Percentiles rank a stretch among this genome's conserved stretches.
Evolutionary conservation across 2,797 vertebrate species (phyloP).

Genomic region (Oreochromis grahami): DNA sequence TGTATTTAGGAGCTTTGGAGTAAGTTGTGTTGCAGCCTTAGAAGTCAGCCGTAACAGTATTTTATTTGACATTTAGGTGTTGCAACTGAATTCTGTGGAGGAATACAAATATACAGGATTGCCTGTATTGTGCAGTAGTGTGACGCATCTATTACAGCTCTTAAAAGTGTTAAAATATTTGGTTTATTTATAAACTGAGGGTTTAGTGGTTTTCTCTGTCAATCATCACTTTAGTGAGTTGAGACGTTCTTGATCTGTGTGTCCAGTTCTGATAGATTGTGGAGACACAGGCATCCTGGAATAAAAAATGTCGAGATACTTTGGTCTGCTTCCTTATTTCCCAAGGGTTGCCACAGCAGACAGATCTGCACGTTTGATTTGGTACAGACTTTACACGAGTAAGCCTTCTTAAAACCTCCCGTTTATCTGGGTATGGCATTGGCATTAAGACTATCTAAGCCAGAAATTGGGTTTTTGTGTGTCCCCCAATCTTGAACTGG

Average conservation of each 20-base stretch:
- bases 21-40: background rate
- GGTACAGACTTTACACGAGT: background rate
- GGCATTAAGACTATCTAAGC: background rate
- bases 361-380: background rate
- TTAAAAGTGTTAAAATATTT: background rate
- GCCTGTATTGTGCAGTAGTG: background rate
- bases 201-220: background rate
- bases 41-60: background rate
- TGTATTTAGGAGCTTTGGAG: background rate
- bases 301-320: fast-evolving
- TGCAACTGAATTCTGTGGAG: background rate
- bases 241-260: background rate
- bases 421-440: background rate
- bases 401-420: background rate
- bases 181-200: background rate
- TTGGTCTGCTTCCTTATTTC: background rate
- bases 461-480: background rate
- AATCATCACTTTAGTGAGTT: background rate
- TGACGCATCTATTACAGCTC: background rate
- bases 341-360: background rate
- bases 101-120: background rate
- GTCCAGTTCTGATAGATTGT: background rate
- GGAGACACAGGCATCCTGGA: background rate
- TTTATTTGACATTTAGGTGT: background rate
- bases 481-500: background rate